Evolutionary conservation across 2,113 vertebrate species (phyloP), one percentile per base, ranked within the genome.

Genomic region (Ramphastos sulfuratus): DNA sequence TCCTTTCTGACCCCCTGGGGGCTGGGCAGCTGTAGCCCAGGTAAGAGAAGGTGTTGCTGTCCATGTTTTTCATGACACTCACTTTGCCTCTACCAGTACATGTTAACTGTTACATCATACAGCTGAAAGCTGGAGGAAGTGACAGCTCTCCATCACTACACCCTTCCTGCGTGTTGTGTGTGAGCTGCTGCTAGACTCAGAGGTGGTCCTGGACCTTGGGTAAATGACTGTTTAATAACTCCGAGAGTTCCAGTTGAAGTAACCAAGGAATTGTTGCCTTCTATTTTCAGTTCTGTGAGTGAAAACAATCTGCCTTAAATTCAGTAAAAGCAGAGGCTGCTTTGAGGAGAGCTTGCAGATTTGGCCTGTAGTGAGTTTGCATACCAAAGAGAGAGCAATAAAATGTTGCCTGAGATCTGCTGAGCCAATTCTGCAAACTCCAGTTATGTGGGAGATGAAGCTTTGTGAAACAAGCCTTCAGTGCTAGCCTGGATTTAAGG

Each of bases 221-320:
- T 93, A 60, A 74, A 72, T 56, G 13, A 19, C n/a, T 58, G 9
- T 69, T 82, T 76, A 79, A 69, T 69, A 79, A 73, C 59, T 82
- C 31, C 59, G 46, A 81, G 55, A 70, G 3, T 56, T 92, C 80
- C 65, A 56, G 9, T 17, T 39, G 59, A 50, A 64, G 25, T 79
- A 50, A 35, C 14, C 20, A 24, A 69, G 35, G 52, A 85, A 80
- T 66, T 60, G 75, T 18, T 91, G 44, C 12, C 30, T 76, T 76
- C 71, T 52, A 23, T 93, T 94, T 95, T 87, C 56, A 66, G 14
- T 80, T 82, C 15, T 74, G 16, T 66, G 24, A 63, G 31, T 59
- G 69, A 85, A 91, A 82, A 46, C 7, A 56, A 54, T 64, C 67
- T 80, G 5, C 33, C 15, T 87, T 89, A 42, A 35, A 85, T 75